phyloP scores from a whole-genome alignment of 2,113 vertebrate species.

The Gambusia holbrooki region DNA sequence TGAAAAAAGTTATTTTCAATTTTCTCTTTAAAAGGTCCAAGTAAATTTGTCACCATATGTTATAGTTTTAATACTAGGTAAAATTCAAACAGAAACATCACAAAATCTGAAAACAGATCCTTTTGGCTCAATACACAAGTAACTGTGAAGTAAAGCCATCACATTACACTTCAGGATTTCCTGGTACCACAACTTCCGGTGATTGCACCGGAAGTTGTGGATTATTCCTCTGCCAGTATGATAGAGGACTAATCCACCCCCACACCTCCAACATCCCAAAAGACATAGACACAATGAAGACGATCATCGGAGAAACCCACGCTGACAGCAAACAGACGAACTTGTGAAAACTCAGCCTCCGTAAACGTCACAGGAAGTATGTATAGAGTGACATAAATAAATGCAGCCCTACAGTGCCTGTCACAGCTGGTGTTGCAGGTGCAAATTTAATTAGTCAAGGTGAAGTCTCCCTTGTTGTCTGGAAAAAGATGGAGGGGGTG shows the following conservation, averaged over 20 bases:
- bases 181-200: constrained; percentile 28
- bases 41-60: background rate
- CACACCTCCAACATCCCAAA: constrained; percentile 11
- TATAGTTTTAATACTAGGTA: background rate
- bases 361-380: constrained; percentile 74
- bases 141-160: background rate
- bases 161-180: background rate
- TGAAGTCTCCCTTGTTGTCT: constrained; percentile 90
- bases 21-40: background rate
- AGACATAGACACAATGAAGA: constrained; percentile 36
- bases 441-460: constrained; percentile 96
- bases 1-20: constrained; percentile 3
- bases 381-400: constrained; percentile 79
- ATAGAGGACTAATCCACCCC: constrained; percentile 5
- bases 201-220: background rate
- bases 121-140: background rate
- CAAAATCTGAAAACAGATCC: background rate
- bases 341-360: constrained; percentile 59
- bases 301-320: constrained; percentile 40
- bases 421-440: constrained; percentile 88
- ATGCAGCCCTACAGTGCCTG: constrained; percentile 83
- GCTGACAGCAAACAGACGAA: constrained; percentile 45
- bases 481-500: constrained; percentile 61
- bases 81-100: background rate
- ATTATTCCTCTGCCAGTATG: constrained; percentile 16